phyloP scores from a whole-genome alignment of 2,888 invertebrate genomes.

The Luffia ferchaultella region DNA sequence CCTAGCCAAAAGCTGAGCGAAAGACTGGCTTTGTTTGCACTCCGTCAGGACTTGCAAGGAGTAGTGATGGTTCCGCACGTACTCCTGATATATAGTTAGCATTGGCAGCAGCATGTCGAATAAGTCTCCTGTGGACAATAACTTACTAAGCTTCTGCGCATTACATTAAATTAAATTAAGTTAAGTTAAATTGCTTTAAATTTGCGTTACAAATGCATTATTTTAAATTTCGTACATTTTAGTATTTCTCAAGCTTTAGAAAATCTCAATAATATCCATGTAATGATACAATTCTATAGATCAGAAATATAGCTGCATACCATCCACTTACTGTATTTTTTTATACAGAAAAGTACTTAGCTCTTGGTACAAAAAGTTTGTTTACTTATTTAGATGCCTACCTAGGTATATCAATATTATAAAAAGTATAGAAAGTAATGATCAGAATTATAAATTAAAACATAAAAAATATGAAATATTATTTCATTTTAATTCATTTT shows the following conservation, averaged over 20 bases:
- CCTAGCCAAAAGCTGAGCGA: conserved; percentile 79
- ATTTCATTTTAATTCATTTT: not conserved
- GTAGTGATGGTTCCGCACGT: conserved; percentile 93
- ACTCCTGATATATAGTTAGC: conserved; percentile 95
- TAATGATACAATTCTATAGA: too few species aligned
- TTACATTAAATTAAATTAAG: too few species aligned
- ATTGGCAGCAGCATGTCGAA: conserved; percentile 95
- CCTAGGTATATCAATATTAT: not conserved
- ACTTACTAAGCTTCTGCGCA: not conserved
- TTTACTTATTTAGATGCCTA: not conserved
- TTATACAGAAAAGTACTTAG: too few species aligned
- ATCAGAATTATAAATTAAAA: not conserved
- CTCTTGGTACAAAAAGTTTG: not conserved
- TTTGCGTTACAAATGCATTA: too few species aligned
- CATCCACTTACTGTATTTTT: too few species aligned
- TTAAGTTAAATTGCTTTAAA: too few species aligned
- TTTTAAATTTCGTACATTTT: too few species aligned
- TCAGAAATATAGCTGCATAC: too few species aligned
- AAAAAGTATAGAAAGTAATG: not conserved
- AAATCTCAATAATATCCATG: too few species aligned
- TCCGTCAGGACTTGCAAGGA: conserved; percentile 91
- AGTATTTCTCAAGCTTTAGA: too few species aligned
- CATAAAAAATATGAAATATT: not conserved
- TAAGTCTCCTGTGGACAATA: conserved; percentile 78
- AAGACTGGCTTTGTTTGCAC: conserved; percentile 85